These are phyloP conservation scores for Tadarida brasiliensis DNA, from an alignment of 2,797 vertebrate genomes.

Conservation along the genomic window DNA sequence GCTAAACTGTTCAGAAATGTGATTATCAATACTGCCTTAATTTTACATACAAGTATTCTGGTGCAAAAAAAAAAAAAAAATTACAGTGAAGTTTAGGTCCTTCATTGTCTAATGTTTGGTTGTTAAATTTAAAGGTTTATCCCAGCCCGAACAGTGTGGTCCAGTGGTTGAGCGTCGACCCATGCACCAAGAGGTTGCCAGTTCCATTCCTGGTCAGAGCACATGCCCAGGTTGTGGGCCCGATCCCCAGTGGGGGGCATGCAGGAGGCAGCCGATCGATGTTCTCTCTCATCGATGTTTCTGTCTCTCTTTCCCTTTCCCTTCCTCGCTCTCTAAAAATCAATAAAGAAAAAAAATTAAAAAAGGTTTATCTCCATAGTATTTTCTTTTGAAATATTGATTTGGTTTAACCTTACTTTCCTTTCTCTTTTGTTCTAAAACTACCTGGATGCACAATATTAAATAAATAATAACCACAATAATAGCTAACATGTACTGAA, in stretches of 20 bases:
- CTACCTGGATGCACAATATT: background rate
- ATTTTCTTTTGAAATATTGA: conserved; percentile 56
- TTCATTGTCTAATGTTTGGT: background rate
- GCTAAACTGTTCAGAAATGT: background rate
- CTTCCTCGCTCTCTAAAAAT: no score
- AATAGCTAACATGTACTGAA: background rate
- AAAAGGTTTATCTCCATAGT: background rate
- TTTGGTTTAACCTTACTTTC: conserved; percentile 29
- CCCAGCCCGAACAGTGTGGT: no score
- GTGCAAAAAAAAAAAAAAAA: background rate
- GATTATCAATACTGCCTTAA: background rate
- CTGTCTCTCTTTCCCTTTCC: no score
- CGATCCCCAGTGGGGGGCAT: no score
- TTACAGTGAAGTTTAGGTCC: background rate
- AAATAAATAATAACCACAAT: conserved; percentile 40
- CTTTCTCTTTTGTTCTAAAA: background rate
- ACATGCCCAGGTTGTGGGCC: no score
- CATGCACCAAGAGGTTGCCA: no score
- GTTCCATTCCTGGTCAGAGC: no score
- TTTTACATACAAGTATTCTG: background rate
- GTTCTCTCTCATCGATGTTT: no score
- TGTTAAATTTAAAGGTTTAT: conserved; percentile 20
- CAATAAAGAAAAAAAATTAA: no score
- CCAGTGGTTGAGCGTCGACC: no score
- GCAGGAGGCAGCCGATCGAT: no score